phyloP scores from a whole-genome alignment of 2,113 vertebrate genomes.

The Periophthalmus modestus region DNA sequence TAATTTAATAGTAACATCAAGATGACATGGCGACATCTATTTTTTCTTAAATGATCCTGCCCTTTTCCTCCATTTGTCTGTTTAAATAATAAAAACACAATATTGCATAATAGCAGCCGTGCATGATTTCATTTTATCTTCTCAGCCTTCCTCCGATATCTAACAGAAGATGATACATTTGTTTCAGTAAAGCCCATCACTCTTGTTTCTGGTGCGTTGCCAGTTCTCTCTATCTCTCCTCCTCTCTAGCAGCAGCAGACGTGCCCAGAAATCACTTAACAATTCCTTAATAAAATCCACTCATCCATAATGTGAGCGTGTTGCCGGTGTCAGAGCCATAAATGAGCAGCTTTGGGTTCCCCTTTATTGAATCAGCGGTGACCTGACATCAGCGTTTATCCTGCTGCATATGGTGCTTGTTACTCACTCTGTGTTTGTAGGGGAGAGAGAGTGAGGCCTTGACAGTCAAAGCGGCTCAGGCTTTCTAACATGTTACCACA shows the following conservation, averaged over 20 bases:
- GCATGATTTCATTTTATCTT: background rate
- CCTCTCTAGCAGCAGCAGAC: slow-evolving; percentile 23
- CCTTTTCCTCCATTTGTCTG: background rate
- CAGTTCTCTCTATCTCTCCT: slow-evolving; percentile 4
- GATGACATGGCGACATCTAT: background rate
- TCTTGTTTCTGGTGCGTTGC: slow-evolving; percentile 40
- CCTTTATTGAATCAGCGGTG: slow-evolving; percentile 55
- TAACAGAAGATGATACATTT: slow-evolving; percentile 26
- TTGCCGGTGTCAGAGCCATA: slow-evolving; percentile 55
- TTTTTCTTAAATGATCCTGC: background rate
- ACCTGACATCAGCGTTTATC: slow-evolving; percentile 61
- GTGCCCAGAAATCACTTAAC: slow-evolving; percentile 54
- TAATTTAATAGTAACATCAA: background rate
- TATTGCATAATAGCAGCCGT: slow-evolving; percentile 1
- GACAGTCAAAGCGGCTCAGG: slow-evolving; percentile 51
- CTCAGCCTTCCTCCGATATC: slow-evolving; percentile 7
- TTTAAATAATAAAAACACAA: background rate
- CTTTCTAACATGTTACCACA: slow-evolving; percentile 55
- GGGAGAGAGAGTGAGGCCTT: slow-evolving; percentile 26
- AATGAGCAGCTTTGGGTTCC: slow-evolving; percentile 14
- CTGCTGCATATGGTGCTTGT: slow-evolving; percentile 33
- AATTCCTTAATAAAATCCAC: slow-evolving; percentile 56
- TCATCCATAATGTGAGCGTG: slow-evolving; percentile 42
- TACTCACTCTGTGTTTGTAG: slow-evolving; percentile 16
- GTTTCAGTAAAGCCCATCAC: slow-evolving; percentile 42